Evolutionary conservation across 2,888 invertebrate genomes (phyloP), one percentile per base, ranked within the genome.

Genomic region (Ophion ventricosus): DNA sequence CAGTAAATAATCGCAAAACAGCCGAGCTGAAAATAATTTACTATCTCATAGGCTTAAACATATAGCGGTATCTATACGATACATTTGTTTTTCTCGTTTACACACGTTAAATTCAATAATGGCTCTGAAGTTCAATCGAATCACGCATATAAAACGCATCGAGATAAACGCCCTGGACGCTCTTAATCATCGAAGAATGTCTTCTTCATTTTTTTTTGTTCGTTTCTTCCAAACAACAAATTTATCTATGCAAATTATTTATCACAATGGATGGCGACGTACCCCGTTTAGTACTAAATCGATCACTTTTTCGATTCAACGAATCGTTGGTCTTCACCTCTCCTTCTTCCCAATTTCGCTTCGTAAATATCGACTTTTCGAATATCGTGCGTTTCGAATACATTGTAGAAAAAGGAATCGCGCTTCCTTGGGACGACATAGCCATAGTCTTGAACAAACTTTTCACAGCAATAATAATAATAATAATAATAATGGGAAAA

Each of bases 181-280:
- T 64, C 17, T 57, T 14, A 67, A n/a, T 23, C 57, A 23, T 67
- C 61, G 57, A 56, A 64, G 35, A 17, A 54, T 79, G 10, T 11
- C 43, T 67, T 43, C 35, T 69, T 66, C 25, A 14, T 56, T 56
- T 67, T 49, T 26, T 26, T 73, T 67, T 49, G 59, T 61, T 57
- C n/a, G 11, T 49, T 35, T 40, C 43, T 54, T 69, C 54, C 59
- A 84, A 81, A 81, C 63, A 57, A 84, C 75, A 61, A 23, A 67
- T 81, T 77, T 70, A 81, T 82, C 75, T 82, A 75, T 61, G 81
- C 79, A 82, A 84, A 84, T 82, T 79, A 76, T 84, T 84, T 82
- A 84, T 84, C 84, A 84, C 82, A 84, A 82, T 84, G 79, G 75
- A 84, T 84, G 81, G 84, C 84, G 70, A 84, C 81, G 66, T 79